phyloP scores from a whole-genome alignment of 2,113 vertebrate genomes.

The Amphiprion percula region DNA sequence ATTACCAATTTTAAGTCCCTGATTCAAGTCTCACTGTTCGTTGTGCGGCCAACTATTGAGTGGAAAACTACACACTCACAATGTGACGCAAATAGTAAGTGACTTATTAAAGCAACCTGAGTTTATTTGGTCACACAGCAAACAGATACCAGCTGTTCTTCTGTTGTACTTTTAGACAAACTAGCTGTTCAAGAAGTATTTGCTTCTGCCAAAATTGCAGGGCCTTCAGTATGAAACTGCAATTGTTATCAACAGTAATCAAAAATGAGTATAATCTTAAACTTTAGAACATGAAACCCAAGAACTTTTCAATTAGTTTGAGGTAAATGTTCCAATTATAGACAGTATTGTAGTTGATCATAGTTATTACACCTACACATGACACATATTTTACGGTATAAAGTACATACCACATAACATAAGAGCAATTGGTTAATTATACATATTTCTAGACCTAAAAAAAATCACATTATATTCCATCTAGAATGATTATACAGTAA shows the following conservation, averaged over 20 bases:
- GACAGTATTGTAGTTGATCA: no score
- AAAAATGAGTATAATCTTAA: background rate
- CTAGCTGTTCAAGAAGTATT: background rate
- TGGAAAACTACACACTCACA: background rate
- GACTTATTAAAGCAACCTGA: background rate
- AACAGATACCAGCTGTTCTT: background rate
- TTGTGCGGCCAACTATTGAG: background rate
- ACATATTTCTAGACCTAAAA: background rate
- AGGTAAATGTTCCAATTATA: background rate
- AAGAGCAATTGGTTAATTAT: background rate
- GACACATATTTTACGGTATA: no score
- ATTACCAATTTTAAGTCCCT: no score
- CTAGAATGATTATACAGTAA: constrained; percentile 9
- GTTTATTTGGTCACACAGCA: background rate
- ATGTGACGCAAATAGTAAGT: background rate
- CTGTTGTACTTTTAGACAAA: background rate
- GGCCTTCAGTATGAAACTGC: background rate
- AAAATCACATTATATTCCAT: constrained; percentile 22
- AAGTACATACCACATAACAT: background rate
- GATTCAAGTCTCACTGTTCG: no score
- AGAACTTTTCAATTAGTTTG: background rate
- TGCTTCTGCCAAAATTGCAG: background rate
- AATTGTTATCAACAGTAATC: background rate
- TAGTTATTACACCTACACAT: no score
- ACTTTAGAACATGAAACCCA: background rate